Percentiles rank a stretch among this genome's conserved stretches.
phyloP scores from a whole-genome alignment of 2,888 invertebrate genomes.

The Celastrina argiolus region DNA sequence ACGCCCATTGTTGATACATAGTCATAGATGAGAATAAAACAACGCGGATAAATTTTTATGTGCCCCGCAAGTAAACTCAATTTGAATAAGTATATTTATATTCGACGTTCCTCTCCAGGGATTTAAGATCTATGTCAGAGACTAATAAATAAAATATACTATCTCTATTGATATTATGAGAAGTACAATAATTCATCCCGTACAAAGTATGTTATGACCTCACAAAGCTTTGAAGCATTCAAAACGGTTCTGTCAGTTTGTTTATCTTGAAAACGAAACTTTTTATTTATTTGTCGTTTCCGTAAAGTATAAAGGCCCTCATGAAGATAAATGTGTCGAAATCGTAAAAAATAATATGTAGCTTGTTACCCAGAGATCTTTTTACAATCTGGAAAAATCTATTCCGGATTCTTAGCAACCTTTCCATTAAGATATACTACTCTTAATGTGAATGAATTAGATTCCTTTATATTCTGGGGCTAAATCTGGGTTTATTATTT shows the following conservation, averaged over 20 bases:
- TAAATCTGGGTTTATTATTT: too few species aligned
- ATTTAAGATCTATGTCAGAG: neutral
- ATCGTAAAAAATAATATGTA: neutral
- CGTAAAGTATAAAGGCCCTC: neutral
- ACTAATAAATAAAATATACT: neutral
- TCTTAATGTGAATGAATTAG: too few species aligned
- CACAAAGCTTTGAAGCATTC: neutral
- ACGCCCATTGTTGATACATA: neutral
- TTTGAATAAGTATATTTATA: neutral
- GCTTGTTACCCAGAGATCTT: neutral
- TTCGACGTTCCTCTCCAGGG: neutral
- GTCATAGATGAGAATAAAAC: neutral
- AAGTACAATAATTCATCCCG: neutral
- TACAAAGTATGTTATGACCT: neutral
- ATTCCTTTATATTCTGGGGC: too few species aligned
- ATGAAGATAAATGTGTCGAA: neutral
- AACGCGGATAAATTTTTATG: neutral
- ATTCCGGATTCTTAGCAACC: too few species aligned
- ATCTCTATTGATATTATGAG: neutral
- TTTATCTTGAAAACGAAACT: conserved; percentile 4
- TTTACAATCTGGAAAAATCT: neutral
- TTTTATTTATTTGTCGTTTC: neutral
- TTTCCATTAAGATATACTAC: too few species aligned
- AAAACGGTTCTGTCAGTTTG: conserved; percentile 2
- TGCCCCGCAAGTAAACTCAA: neutral